These are phyloP conservation scores for Zaprionus vittiger DNA, from an alignment of 1,140 invertebrate species.

Conservation along the genomic window DNA sequence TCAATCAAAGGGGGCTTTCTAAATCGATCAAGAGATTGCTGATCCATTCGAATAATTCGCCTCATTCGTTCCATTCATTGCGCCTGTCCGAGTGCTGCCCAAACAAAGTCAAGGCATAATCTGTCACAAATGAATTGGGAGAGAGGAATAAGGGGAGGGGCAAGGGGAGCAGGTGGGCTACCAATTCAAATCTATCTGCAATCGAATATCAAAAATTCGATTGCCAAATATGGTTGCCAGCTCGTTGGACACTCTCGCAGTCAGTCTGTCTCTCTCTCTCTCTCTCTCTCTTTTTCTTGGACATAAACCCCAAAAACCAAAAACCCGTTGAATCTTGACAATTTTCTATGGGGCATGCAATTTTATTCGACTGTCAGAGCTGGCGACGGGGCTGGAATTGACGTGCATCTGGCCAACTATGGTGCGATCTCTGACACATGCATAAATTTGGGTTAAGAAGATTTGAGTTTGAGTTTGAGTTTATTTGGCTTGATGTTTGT, in stretches of 20 bases:
- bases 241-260: conserved; percentile 33
- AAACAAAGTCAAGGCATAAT: conserved; percentile 71
- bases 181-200: conserved; percentile 59
- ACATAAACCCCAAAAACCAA: conserved; percentile 17
- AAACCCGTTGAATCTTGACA: conserved; percentile 53
- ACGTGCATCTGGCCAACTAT: conserved; percentile 63
- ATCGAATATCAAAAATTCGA: conserved; percentile 18
- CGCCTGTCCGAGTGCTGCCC: conserved; percentile 20
- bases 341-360: conserved; percentile 54
- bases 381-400: conserved; percentile 44
- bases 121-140: conserved; percentile 71
- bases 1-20: conserved; percentile 68
- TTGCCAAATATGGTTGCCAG: conserved; percentile 56
- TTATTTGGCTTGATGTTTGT: conserved; percentile 75
- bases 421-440: conserved; percentile 61
- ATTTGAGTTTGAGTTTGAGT: conserved; percentile 48
- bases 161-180: background rate
- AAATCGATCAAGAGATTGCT: conserved; percentile 45
- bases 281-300: background rate
- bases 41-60: conserved; percentile 19
- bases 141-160: background rate
- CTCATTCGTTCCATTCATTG: conserved; percentile 26
- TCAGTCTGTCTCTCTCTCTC: background rate
- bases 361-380: conserved; percentile 42
- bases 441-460: conserved; percentile 80